phyloP scores from a whole-genome alignment of 2,113 vertebrate genomes.

The Labrus mixtus region DNA sequence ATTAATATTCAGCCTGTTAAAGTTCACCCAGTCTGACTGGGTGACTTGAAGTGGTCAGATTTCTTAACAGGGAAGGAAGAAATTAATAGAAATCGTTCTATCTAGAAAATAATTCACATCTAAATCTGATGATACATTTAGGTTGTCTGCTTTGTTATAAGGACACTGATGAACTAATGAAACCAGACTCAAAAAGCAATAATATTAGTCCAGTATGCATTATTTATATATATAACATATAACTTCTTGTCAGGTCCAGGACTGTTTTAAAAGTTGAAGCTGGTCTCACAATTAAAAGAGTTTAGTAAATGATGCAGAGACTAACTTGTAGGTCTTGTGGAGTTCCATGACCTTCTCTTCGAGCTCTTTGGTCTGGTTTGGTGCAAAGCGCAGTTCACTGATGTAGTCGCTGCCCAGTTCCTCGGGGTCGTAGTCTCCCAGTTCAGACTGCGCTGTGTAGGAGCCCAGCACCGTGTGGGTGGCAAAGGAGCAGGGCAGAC shows the following conservation, averaged over 20 bases:
- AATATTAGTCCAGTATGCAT: too few relatives aligned
- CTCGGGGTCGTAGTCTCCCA: constrained; percentile 94
- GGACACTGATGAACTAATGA: too few relatives aligned
- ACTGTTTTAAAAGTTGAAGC: background rate
- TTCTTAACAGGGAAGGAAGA: too few relatives aligned
- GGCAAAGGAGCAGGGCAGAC: constrained; percentile 96
- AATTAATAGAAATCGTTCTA: too few relatives aligned
- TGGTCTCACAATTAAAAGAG: background rate
- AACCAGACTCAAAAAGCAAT: too few relatives aligned
- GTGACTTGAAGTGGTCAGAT: too few relatives aligned
- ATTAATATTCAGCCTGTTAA: constrained; percentile 6
- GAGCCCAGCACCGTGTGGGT: constrained; percentile 94
- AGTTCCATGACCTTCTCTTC: constrained; percentile 96
- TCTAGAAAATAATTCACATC: too few relatives aligned
- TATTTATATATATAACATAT: too few relatives aligned
- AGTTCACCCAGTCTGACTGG: background rate
- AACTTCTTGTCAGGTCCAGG: too few relatives aligned
- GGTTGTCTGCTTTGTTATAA: too few relatives aligned
- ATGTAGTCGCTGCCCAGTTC: constrained; percentile 91
- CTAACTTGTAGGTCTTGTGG: constrained; percentile 96
- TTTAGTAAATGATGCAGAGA: background rate
- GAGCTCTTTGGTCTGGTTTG: constrained; percentile 95
- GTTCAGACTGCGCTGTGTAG: constrained; percentile 94
- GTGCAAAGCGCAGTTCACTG: constrained; percentile 93
- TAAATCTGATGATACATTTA: too few relatives aligned